Evolutionary conservation across 2,113 vertebrate species (phyloP).

Genomic region (Capra hircus): DNA sequence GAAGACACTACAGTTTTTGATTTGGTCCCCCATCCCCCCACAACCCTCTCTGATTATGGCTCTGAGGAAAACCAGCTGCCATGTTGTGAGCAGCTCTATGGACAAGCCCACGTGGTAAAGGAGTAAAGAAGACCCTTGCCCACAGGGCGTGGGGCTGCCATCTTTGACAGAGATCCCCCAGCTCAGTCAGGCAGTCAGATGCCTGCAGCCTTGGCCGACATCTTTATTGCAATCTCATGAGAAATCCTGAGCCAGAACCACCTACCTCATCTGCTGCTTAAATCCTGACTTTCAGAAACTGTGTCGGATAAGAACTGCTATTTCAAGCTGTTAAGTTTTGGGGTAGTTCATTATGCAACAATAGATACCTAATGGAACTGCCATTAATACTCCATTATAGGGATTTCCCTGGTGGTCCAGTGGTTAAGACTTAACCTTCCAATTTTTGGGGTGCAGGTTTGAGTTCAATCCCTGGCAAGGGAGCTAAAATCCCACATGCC

Average conservation of each 20-base stretch:
- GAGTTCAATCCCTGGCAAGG: background rate
- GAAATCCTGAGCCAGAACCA: background rate
- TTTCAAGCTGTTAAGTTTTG: background rate
- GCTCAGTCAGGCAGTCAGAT: background rate
- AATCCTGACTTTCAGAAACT: background rate
- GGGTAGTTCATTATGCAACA: background rate
- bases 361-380: background rate
- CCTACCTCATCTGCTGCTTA: background rate
- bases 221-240: background rate
- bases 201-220: background rate
- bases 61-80: background rate
- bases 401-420: background rate
- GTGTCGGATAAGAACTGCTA: background rate
- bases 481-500: background rate
- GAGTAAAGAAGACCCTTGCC: background rate
- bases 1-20: background rate
- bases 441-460: background rate
- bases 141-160: background rate
- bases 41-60: background rate
- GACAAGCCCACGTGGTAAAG: background rate
- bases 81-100: background rate
- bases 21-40: background rate
- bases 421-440: background rate
- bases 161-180: background rate
- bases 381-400: background rate